phyloP scores from a whole-genome alignment of 2,888 invertebrate species.

The Hypena proboscidalis region DNA sequence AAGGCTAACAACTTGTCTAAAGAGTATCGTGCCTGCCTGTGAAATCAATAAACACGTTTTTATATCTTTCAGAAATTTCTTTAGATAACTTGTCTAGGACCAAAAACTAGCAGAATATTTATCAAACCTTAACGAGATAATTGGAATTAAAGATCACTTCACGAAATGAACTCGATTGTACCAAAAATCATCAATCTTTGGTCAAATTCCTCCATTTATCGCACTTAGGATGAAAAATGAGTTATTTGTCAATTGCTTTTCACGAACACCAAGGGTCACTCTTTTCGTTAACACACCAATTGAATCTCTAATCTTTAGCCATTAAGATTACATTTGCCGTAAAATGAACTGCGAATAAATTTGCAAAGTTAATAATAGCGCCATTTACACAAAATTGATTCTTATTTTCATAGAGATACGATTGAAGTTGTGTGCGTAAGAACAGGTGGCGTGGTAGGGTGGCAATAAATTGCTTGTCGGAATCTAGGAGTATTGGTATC shows the following conservation, averaged over 20 bases:
- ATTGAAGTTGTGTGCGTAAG: neutral
- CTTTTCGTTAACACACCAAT: conserved; percentile 11
- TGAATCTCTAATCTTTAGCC: conserved; percentile 9
- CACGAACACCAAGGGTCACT: conserved; percentile 39
- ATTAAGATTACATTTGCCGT: conserved; percentile 26
- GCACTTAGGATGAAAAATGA: conserved; percentile 43
- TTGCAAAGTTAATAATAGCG: conserved; percentile 8
- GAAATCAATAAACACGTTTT: too few species aligned
- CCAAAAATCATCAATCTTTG: conserved; percentile 48
- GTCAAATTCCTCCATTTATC: conserved; percentile 45
- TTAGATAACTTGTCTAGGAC: too few species aligned
- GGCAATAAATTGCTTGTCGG: conserved; percentile 76
- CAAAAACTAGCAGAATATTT: too few species aligned
- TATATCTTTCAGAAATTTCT: too few species aligned
- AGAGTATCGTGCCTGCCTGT: too few species aligned
- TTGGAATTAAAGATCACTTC: too few species aligned
- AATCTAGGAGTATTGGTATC: conserved; percentile 75
- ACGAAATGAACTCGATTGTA: conserved; percentile 20
- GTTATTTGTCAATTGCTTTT: conserved; percentile 55
- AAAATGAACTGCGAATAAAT: conserved; percentile 12
- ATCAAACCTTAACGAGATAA: too few species aligned
- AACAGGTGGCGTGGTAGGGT: conserved; percentile 53
- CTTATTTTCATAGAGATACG: conserved; percentile 14
- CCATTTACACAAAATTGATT: conserved; percentile 20
- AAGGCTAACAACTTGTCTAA: too few species aligned